A percentile compares a stretch with the other conserved stretches of the same genome.
Conservation (phyloP, 2,888 invertebrate species). For the Dryocosmus kuriphilus region DNA sequence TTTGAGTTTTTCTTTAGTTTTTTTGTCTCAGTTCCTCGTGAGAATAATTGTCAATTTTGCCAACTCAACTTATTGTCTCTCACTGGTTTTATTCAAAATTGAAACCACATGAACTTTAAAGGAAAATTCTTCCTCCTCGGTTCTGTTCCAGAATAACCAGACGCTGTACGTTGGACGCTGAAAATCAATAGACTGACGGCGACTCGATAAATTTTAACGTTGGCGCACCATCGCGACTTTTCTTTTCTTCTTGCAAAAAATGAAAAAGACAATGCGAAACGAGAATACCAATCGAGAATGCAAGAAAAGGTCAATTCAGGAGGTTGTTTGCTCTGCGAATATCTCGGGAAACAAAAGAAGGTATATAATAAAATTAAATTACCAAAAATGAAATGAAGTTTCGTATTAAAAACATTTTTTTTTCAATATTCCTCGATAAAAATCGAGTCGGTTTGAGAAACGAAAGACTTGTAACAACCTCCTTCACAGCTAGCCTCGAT, state of each 20-base stretch:
- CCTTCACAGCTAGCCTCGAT: no score
- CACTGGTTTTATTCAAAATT: constrained; percentile 22
- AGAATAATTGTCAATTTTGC: no score
- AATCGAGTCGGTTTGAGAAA: no score
- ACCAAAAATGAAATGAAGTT: constrained; percentile 21
- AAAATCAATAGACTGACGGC: constrained; percentile 49
- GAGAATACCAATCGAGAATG: constrained; percentile 37
- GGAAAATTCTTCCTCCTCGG: constrained; percentile 39
- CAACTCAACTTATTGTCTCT: not conserved
- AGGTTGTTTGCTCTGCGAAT: constrained; percentile 39
- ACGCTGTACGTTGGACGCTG: constrained; percentile 34
- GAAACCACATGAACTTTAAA: constrained; percentile 31
- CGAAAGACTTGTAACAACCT: no score
- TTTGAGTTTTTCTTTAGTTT: not conserved
- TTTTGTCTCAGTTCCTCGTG: not conserved
- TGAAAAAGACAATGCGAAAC: constrained; percentile 39
- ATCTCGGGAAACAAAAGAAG: constrained; percentile 39
- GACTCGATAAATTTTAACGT: constrained; percentile 55
- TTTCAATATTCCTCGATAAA: not conserved
- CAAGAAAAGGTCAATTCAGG: constrained; percentile 38
- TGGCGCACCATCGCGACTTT: constrained; percentile 28
- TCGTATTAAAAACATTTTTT: not conserved
- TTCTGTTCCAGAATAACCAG: constrained; percentile 38
- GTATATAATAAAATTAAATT: constrained; percentile 35
- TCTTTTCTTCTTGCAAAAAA: constrained; percentile 38